Conservation (phyloP, 1,140 invertebrate species). For the Leptonema lineaticorne region DNA sequence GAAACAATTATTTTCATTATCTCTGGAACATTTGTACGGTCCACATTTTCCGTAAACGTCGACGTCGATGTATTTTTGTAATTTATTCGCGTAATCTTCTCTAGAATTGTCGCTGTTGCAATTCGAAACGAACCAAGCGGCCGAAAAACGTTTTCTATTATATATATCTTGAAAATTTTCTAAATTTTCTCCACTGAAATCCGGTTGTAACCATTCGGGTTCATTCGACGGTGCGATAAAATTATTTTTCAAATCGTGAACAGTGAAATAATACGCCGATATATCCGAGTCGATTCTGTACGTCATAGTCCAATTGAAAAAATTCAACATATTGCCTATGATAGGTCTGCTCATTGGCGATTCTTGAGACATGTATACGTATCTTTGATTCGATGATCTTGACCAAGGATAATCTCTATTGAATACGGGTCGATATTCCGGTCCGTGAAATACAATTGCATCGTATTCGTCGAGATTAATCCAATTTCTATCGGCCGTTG, state of each 20-base stretch:
- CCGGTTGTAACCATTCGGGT: neutral
- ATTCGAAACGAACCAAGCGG: slow-evolving; percentile 65
- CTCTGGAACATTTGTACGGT: slow-evolving; percentile 42
- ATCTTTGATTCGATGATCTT: slow-evolving; percentile 45
- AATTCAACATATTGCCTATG: slow-evolving; percentile 44
- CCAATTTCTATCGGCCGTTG: slow-evolving; percentile 6
- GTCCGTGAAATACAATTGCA: slow-evolving; percentile 49
- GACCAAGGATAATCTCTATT: slow-evolving; percentile 37
- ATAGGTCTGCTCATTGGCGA: slow-evolving; percentile 48
- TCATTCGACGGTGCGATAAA: slow-evolving; percentile 43
- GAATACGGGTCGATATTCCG: slow-evolving; percentile 42
- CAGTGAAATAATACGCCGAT: slow-evolving; percentile 52
- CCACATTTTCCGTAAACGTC: slow-evolving; percentile 69
- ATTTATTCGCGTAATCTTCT: slow-evolving; percentile 55
- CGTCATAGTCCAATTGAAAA: slow-evolving; percentile 65
- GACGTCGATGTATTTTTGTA: slow-evolving; percentile 60
- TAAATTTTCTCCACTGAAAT: neutral
- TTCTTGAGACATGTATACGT: slow-evolving; percentile 47
- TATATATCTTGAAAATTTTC: slow-evolving; percentile 27
- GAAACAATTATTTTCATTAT: slow-evolving; percentile 47
- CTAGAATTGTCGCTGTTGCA: slow-evolving; percentile 58
- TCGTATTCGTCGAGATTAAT: slow-evolving; percentile 44
- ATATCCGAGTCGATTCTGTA: slow-evolving; percentile 66
- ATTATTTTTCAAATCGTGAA: slow-evolving; percentile 43
- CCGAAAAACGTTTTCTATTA: slow-evolving; percentile 44